phyloP scores from a whole-genome alignment of 1,140 invertebrate species.

The Drosophila micromelanica region DNA sequence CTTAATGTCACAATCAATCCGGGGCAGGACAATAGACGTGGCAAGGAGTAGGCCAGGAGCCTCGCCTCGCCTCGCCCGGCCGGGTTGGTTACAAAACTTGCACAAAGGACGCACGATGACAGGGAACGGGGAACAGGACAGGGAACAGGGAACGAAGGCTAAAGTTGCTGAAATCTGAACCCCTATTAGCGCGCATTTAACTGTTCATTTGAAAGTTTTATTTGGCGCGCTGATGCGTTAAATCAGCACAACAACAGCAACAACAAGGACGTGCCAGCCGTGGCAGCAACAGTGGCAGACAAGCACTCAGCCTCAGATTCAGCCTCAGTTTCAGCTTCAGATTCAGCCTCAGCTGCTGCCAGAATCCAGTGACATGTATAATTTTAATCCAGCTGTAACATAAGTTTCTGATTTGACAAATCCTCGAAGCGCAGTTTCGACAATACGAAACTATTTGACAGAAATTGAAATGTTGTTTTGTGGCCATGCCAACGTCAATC shows the following conservation, averaged over 20 bases:
- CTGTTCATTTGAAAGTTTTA: conserved; percentile 84
- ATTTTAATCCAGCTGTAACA: conserved; percentile 83
- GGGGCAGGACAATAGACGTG: conserved; percentile 38
- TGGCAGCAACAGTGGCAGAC: conserved; percentile 42
- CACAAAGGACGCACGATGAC: conserved; percentile 4
- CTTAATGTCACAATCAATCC: conserved; percentile 84
- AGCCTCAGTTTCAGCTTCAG: conserved; percentile 36
- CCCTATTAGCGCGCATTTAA: conserved; percentile 84
- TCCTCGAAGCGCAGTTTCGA: conserved; percentile 45
- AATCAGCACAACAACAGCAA: conserved; percentile 66
- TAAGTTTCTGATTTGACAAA: conserved; percentile 84
- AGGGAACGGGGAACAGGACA: background rate
- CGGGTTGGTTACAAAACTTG: conserved; percentile 35
- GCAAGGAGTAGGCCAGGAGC: conserved; percentile 42
- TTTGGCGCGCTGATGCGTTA: conserved; percentile 82
- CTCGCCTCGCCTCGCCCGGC: background rate
- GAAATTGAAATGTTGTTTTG: conserved; percentile 75
- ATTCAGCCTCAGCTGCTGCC: conserved; percentile 16
- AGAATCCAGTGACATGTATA: conserved; percentile 74
- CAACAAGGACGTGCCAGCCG: background rate
- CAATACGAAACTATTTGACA: conserved; percentile 77
- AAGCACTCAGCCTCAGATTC: conserved; percentile 45
- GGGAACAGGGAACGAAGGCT: conserved; percentile 31
- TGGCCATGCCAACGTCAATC: conserved; percentile 56
- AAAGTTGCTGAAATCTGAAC: conserved; percentile 79